A percentile compares a stretch with the other conserved stretches of the same genome.
These are phyloP conservation scores for western clawed frog (Xenopus tropicalis) DNA, from an alignment of 2,113 vertebrate species.

Conservation along the genomic window DNA sequence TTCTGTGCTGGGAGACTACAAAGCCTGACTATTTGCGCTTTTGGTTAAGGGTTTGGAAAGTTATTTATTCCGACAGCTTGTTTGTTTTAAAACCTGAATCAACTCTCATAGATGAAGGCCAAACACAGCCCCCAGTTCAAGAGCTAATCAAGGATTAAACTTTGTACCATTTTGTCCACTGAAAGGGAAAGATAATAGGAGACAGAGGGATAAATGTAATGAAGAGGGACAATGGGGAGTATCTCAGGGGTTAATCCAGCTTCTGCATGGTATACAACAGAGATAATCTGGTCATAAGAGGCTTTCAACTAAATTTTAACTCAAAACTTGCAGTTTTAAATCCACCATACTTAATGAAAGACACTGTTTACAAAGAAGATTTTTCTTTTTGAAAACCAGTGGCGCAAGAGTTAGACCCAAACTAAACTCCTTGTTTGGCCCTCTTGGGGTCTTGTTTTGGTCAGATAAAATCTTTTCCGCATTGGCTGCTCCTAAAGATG, in stretches of 20 bases:
- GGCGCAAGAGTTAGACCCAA: constrained; percentile 57
- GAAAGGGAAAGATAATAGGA: constrained; percentile 64
- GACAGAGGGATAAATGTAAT: constrained; percentile 66
- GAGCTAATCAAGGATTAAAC: constrained; percentile 59
- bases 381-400: constrained; percentile 56
- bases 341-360: constrained; percentile 60
- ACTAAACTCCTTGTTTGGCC: constrained; percentile 58
- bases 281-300: constrained; percentile 64
- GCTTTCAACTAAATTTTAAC: constrained; percentile 57
- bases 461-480: constrained; percentile 53
- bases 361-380: constrained; percentile 67
- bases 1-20: constrained; percentile 15
- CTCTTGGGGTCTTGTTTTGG: constrained; percentile 54
- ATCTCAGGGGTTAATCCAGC: constrained; percentile 65
- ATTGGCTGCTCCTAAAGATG: constrained; percentile 54
- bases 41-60: constrained; percentile 51
- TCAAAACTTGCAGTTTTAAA: constrained; percentile 67
- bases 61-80: constrained; percentile 60
- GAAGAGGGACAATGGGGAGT: constrained; percentile 64
- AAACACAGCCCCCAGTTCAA: constrained; percentile 52
- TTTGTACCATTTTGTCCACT: constrained; percentile 57
- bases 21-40: constrained; percentile 42
- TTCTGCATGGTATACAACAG: constrained; percentile 57
- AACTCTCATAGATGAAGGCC: constrained; percentile 54
- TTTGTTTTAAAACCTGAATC: constrained; percentile 63